Evolutionary conservation across 2,797 vertebrate genomes (phyloP), one percentile per base, ranked within the genome.

Genomic region (Crenichthys baileyi): DNA sequence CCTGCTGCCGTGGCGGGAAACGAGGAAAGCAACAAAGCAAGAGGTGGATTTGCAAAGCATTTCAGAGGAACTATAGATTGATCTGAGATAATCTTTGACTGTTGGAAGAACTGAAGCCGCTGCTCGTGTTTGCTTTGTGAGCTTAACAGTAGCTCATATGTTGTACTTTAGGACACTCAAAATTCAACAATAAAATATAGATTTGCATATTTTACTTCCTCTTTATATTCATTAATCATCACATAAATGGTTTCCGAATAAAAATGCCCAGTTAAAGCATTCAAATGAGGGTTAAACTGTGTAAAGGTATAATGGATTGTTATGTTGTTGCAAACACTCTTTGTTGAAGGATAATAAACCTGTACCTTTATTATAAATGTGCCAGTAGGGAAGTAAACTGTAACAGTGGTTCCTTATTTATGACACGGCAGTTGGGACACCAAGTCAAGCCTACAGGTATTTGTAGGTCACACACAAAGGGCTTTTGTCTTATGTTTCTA

Each of bases 351-450:
- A 68, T 3, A 68, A 68, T 13, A 68, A 44, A 68, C 22, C 1
- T 58, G 26, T 39, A 9, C 16, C 29, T 63, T 63, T 68, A 41
- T 24, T 29, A 16, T 48, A 29, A 31, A 75, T 75, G 60, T 79
- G 80, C 77, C 72, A 76, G 73, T 73, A 72, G 41, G 85, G 91
- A 91, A 91, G 88, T 90, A 70, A 81, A 76, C 29, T 13, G 73
- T 83, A 55, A 78, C 67, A 4, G 4, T 72, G 60, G 79, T 91
- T 92, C 90, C 82, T 87, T 85, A 78, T 91, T 93, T 85, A 79
- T 81, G 75, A 50, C 61, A 81, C 73, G 87, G 74, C 91, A 78
- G 91, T 91, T 91, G 46, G 76, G 83, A 82, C 81, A 36, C 44
- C 0, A 20, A 75, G 72, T 72, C 80, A 78, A 74, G 24, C 26